Evolutionary conservation across 2,888 invertebrate genomes (phyloP).

Genomic region (Xanthia icteritia): DNA sequence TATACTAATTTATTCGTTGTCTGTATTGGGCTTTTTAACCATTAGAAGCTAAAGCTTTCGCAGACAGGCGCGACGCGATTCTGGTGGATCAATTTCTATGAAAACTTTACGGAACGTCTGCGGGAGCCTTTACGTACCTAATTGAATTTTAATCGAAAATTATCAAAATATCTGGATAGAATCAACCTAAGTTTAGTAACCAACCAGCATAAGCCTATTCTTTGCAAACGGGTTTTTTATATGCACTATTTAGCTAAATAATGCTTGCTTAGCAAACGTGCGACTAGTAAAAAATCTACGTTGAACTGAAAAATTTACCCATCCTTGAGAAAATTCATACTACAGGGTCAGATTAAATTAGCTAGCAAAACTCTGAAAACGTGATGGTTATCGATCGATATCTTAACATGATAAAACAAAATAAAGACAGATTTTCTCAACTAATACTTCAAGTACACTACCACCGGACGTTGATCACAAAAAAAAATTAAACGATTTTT

Average conservation of each 20-base stretch:
- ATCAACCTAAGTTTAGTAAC: background rate
- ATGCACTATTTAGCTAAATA: background rate
- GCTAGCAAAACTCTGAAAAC: no score
- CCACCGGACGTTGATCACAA: no score
- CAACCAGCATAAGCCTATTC: background rate
- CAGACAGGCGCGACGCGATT: no score
- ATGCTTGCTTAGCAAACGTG: background rate
- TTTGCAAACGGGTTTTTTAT: background rate
- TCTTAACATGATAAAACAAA: background rate
- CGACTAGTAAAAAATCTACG: no score
- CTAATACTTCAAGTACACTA: background rate
- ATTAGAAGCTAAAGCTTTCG: no score
- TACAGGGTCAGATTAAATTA: no score
- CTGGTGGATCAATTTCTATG: no score
- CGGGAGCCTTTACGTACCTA: no score
- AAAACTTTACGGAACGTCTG: no score
- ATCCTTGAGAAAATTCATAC: background rate
- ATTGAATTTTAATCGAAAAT: no score
- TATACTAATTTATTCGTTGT: background rate
- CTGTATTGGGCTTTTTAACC: background rate
- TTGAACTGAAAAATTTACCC: background rate
- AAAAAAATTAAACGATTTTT: no score
- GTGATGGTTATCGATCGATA: background rate
- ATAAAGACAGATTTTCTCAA: background rate
- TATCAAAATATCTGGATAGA: no score